Percentiles rank a stretch among this genome's conserved stretches.
These are phyloP conservation scores for Mola mola DNA, from an alignment of 2,113 vertebrate genomes.

Conservation along the genomic window DNA sequence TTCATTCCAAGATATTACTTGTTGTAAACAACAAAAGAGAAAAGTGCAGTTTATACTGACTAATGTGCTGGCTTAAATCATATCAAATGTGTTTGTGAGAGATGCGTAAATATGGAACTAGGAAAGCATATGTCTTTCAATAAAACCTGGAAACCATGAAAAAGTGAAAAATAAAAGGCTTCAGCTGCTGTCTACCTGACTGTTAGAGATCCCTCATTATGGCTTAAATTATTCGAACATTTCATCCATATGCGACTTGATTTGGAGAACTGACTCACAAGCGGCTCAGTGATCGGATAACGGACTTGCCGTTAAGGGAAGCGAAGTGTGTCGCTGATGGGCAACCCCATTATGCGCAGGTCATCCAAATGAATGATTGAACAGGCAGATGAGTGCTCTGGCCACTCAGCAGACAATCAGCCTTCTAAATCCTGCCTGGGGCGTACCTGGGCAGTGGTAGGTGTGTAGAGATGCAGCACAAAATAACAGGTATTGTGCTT, in stretches of 20 bases:
- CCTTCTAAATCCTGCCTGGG: too few species aligned
- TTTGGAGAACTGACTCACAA: conserved; percentile 17
- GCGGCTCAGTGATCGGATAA: conserved; percentile 32
- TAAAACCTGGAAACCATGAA: not conserved
- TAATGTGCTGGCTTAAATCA: not conserved
- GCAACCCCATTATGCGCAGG: conserved; percentile 43
- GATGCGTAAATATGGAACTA: not conserved
- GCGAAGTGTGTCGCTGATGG: conserved; percentile 28
- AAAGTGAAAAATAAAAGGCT: too few species aligned
- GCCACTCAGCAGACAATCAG: conserved; percentile 49
- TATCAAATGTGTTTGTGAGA: not conserved
- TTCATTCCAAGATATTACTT: conserved; percentile 5
- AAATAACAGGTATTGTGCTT: too few species aligned
- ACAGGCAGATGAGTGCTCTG: conserved; percentile 19
- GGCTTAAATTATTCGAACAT: conserved; percentile 25
- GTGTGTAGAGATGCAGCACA: too few species aligned
- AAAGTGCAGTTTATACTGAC: not conserved
- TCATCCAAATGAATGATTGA: conserved; percentile 56
- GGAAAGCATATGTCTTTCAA: not conserved
- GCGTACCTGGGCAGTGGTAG: too few species aligned
- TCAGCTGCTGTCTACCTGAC: not conserved
- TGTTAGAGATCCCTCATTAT: not conserved
- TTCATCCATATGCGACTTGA: conserved; percentile 41
- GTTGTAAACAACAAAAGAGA: conserved; percentile 7
- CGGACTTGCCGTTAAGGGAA: conserved; percentile 10